Conservation (phyloP, 2,113 vertebrate species). For the Ceratotherium simum region DNA sequence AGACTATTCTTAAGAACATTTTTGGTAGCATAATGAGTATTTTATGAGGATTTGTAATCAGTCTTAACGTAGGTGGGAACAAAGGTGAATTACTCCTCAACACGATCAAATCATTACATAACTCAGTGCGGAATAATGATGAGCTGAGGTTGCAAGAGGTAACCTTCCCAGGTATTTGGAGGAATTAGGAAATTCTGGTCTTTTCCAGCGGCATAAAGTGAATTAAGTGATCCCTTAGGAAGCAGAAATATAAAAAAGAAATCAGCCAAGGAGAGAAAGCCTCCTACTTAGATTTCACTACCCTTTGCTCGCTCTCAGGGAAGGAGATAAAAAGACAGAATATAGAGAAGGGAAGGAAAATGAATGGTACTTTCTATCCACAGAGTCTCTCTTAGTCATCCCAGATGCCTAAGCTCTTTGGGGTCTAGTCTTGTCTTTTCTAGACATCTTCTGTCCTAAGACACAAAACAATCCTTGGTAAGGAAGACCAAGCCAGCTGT, state of each 20-base stretch:
- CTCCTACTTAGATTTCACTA: background rate
- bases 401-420: background rate
- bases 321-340: background rate
- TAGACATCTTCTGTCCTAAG: constrained; percentile 22
- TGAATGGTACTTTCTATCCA: background rate
- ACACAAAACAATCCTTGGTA: background rate
- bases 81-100: constrained; percentile 76
- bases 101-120: constrained; percentile 70
- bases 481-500: background rate
- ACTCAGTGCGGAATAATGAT: constrained; percentile 68
- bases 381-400: too few species aligned
- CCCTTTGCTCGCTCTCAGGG: background rate
- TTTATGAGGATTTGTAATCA: constrained; percentile 80
- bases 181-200: constrained; percentile 62
- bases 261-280: constrained; percentile 25
- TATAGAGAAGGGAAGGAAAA: background rate
- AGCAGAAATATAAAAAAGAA: constrained; percentile 9
- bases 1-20: constrained; percentile 69
- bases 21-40: constrained; percentile 74
- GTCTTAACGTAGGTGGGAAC: constrained; percentile 72
- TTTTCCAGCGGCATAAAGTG: constrained; percentile 63
- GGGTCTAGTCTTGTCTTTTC: background rate
- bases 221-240: constrained; percentile 51
- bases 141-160: constrained; percentile 68
- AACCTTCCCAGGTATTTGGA: constrained; percentile 65